Conservation (phyloP, 2,888 invertebrate species). For the Aphelenchoides bicaudatus region DNA sequence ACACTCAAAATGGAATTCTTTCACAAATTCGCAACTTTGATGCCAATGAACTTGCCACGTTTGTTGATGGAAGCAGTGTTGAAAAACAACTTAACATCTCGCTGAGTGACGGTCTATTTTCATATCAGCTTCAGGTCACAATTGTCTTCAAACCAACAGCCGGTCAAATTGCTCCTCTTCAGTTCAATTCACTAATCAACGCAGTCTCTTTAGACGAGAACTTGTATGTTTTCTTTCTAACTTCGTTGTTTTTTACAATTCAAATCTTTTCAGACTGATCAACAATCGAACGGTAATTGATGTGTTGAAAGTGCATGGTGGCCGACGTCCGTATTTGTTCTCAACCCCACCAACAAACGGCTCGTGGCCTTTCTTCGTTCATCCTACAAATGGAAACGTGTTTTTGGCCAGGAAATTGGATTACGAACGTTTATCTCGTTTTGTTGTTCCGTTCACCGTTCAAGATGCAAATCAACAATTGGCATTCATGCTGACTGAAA, state of each 20-base stretch:
- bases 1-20: conserved; percentile 42
- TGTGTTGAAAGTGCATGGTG: conserved; percentile 38
- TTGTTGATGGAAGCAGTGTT: conserved; percentile 20
- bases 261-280: conserved; percentile 31
- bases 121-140: conserved; percentile 71
- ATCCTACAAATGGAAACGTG: conserved; percentile 40
- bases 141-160: conserved; percentile 43
- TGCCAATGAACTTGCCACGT: conserved; percentile 36
- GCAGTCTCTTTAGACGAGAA: conserved; percentile 72
- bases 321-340: conserved; percentile 23
- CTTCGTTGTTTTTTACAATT: neutral
- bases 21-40: conserved; percentile 36
- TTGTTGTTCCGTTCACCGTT: conserved; percentile 41
- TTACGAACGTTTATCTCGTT: conserved; percentile 12
- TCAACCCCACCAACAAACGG: neutral
- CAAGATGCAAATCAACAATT: conserved; percentile 38
- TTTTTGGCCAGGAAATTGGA: conserved; percentile 38
- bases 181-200: conserved; percentile 46
- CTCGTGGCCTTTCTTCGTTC: conserved; percentile 46
- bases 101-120: conserved; percentile 90
- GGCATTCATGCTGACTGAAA: conserved; percentile 47
- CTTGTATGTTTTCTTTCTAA: conserved; percentile 10
- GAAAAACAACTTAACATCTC: conserved; percentile 76
- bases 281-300: conserved; percentile 39
- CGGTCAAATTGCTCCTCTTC: conserved; percentile 31